Percentiles rank a stretch among this genome's conserved stretches.
Evolutionary conservation across 2,888 invertebrate species (phyloP).

Genomic region (Opisthograptis luteolata): DNA sequence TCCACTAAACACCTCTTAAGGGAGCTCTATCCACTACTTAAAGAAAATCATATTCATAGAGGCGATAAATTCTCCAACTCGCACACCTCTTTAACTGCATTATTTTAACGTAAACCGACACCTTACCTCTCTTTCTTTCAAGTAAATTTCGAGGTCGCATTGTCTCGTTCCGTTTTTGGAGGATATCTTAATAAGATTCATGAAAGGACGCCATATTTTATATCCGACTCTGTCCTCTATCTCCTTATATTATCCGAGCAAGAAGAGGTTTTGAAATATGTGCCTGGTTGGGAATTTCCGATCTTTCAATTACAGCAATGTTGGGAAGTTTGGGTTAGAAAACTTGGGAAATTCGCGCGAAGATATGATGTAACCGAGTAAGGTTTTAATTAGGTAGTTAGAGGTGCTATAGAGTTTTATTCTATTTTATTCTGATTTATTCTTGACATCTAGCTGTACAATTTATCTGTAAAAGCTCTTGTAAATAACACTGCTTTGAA

Average conservation of each 20-base stretch:
- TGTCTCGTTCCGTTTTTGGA: slow-evolving; percentile 81
- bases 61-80: slow-evolving; percentile 75
- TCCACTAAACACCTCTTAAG: slow-evolving; percentile 67
- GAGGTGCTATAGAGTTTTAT: no score
- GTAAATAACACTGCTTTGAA: no score
- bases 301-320: slow-evolving; percentile 81
- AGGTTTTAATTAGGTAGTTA: slow-evolving; percentile 7
- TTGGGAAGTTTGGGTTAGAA: slow-evolving; percentile 62
- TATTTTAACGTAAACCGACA: slow-evolving; percentile 82
- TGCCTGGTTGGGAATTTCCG: slow-evolving; percentile 81
- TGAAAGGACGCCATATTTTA: slow-evolving; percentile 93
- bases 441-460: no score
- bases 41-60: slow-evolving; percentile 83
- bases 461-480: no score
- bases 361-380: background rate
- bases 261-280: slow-evolving; percentile 81
- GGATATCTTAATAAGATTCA: slow-evolving; percentile 93
- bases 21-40: slow-evolving; percentile 74
- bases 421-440: no score
- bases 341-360: slow-evolving; percentile 49
- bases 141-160: slow-evolving; percentile 43
- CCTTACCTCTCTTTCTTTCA: slow-evolving; percentile 49
- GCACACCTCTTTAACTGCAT: slow-evolving; percentile 82
- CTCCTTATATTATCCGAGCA: slow-evolving; percentile 83
- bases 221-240: slow-evolving; percentile 87